These are phyloP conservation scores for Pseudomugil tenellus DNA, from an alignment of 2,797 vertebrate genomes.

Conservation along the genomic window DNA sequence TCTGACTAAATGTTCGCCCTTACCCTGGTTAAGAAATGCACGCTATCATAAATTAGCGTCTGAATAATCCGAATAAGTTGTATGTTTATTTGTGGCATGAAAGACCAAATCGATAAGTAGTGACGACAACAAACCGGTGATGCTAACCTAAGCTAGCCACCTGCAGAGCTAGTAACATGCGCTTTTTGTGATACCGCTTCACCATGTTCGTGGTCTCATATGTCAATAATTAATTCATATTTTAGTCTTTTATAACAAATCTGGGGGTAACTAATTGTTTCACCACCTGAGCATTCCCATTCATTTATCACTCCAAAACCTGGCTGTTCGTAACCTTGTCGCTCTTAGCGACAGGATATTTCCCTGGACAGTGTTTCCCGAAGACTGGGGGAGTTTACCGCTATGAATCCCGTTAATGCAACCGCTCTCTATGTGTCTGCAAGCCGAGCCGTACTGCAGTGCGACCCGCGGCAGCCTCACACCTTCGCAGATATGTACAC, in stretches of 20 bases:
- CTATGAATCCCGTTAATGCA: slow-evolving; percentile 96
- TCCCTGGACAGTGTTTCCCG: slow-evolving; percentile 42
- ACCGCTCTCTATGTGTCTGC: slow-evolving; percentile 95
- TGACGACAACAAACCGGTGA: slow-evolving; percentile 29
- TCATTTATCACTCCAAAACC: slow-evolving; percentile 24
- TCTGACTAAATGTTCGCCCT: slow-evolving; percentile 22
- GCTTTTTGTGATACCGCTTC: slow-evolving; percentile 48
- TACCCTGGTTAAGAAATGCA: slow-evolving; percentile 22
- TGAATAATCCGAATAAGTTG: slow-evolving; percentile 5
- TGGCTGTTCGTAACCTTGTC: slow-evolving; percentile 21
- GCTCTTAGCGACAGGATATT: slow-evolving; percentile 48
- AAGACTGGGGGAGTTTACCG: slow-evolving; percentile 70
- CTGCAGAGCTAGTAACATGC: slow-evolving; percentile 64
- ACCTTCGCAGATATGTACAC: slow-evolving; percentile 91
- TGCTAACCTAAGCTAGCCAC: slow-evolving; percentile 68
- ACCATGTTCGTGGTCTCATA: slow-evolving; percentile 47
- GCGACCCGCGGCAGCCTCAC: slow-evolving; percentile 91
- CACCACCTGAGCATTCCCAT: slow-evolving; percentile 21
- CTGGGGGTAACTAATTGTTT: slow-evolving; percentile 35
- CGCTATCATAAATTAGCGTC: slow-evolving; percentile 2
- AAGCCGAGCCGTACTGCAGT: slow-evolving; percentile 95
- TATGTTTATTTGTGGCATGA: slow-evolving; percentile 3
- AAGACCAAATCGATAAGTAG: slow-evolving; percentile 10
- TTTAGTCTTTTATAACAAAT: slow-evolving; percentile 30
- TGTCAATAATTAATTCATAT: slow-evolving; percentile 48